A percentile compares a stretch with the other conserved stretches of the same genome.
Conservation (phyloP, 2,888 invertebrate species). For the Pterobdella sp. region DNA sequence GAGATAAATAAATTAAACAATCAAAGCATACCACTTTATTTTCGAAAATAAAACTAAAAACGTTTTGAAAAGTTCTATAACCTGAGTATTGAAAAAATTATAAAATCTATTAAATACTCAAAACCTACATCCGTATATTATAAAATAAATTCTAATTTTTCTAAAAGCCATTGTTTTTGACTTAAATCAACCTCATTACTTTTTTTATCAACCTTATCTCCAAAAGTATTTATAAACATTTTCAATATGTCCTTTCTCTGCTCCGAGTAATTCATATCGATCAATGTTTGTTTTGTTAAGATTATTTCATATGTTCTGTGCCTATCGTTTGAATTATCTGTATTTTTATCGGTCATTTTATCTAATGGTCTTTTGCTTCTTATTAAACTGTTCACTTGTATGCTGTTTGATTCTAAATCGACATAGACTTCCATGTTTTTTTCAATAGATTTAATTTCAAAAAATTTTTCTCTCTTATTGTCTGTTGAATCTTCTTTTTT, state of each 20-base stretch:
- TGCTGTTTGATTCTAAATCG: too few relatives aligned
- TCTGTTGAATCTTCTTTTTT: not conserved
- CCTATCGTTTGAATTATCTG: too few relatives aligned
- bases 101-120: not conserved
- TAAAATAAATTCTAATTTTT: not conserved
- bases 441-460: not conserved
- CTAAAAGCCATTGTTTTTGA: not conserved
- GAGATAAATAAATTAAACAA: too few relatives aligned
- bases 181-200: not conserved
- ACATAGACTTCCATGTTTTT: too few relatives aligned
- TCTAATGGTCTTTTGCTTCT: too few relatives aligned
- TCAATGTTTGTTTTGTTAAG: not conserved
- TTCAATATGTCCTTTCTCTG: not conserved
- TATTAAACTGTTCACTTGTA: too few relatives aligned
- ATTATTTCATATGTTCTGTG: not conserved
- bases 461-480: not conserved
- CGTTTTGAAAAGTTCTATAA: not conserved
- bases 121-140: not conserved
- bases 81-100: not conserved
- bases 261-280: not conserved
- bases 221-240: not conserved
- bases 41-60: not conserved
- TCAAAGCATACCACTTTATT: too few relatives aligned
- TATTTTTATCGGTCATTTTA: too few relatives aligned
- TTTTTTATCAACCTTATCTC: not conserved